These are phyloP conservation scores for Philaenus spumarius DNA, from an alignment of 1,140 invertebrate genomes.

Conservation along the genomic window DNA sequence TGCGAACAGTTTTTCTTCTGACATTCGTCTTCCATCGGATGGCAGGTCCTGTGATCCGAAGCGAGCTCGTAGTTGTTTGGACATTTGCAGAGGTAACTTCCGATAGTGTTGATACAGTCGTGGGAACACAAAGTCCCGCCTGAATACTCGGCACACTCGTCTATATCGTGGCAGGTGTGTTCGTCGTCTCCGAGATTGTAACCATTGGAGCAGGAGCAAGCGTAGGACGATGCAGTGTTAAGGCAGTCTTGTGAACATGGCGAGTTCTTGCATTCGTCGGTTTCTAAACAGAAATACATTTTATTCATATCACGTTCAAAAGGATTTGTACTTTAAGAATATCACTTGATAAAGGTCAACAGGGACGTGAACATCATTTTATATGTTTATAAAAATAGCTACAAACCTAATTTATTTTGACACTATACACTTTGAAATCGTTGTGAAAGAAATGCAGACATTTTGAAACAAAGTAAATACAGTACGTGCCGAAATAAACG, in stretches of 20 bases:
- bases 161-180: slow-evolving; percentile 46
- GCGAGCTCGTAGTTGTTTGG: slow-evolving; percentile 39
- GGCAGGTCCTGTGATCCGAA: slow-evolving; percentile 35
- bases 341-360: no score
- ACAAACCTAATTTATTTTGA: no score
- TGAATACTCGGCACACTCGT: slow-evolving; percentile 43
- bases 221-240: slow-evolving; percentile 46
- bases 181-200: slow-evolving; percentile 31
- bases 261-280: slow-evolving; percentile 76
- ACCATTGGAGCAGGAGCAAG: slow-evolving; percentile 44
- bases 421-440: no score
- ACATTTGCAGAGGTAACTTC: slow-evolving; percentile 45
- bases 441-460: no score
- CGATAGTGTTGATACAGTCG: slow-evolving; percentile 39
- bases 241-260: slow-evolving; percentile 56
- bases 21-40: slow-evolving; percentile 46
- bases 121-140: slow-evolving; percentile 37
- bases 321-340: no score
- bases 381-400: no score
- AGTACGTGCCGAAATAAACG: no score
- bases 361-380: no score
- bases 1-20: slow-evolving; percentile 40
- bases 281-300: no score
- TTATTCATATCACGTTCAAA: no score
- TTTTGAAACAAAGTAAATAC: no score